Evolutionary conservation across 2,797 vertebrate species (phyloP), one percentile per base, ranked within the genome.

Genomic region (Chaenodraco wilsoni): DNA sequence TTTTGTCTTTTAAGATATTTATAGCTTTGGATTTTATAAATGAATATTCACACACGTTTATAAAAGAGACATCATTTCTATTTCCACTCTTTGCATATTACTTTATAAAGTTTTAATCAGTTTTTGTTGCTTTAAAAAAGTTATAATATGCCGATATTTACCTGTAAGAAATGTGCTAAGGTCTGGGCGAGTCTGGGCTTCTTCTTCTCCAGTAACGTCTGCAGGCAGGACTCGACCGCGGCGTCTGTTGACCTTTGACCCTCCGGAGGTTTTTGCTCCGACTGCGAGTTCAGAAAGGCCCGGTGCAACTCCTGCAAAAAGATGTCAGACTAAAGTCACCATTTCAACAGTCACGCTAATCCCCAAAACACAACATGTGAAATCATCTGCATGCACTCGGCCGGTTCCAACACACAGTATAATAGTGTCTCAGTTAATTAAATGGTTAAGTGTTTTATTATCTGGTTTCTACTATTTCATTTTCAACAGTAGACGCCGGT

Each of bases 231-330:
- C 76, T 95, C 82, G 44, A 93, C 94, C 52, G 92, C 88, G 21
- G 91, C 60, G 13, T 83, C 51, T 44, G 86, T 50, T 44, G 59
- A 57, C 65, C 58, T 65, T 1, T 86, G 66, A 91, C 82, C 67
- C 9, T 84, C 82, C 50, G 93, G 77, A 31, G 59, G 80, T 67
- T 86, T 95, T 71, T 62, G 85, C 62, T 89, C 73, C 0, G 87
- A 72, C 79, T 93, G 89, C 0, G 66, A 62, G 66, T 87, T 86
- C 48, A 95, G 81, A 86, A 97, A 95, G 5, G 91, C 92, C 80
- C 92, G 90, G 27, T 96, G 96, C 6, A 99, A 87, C 55, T 98
- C 96, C 98, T 99, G 84, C 49, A 12, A 31, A 57, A 6, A 82
- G 23, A 85, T 1, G 21, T 68, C 54, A 76, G 44, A 60, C 49